phyloP scores from a whole-genome alignment of 1,140 invertebrate species.

The Oncopeltus fasciatus region DNA sequence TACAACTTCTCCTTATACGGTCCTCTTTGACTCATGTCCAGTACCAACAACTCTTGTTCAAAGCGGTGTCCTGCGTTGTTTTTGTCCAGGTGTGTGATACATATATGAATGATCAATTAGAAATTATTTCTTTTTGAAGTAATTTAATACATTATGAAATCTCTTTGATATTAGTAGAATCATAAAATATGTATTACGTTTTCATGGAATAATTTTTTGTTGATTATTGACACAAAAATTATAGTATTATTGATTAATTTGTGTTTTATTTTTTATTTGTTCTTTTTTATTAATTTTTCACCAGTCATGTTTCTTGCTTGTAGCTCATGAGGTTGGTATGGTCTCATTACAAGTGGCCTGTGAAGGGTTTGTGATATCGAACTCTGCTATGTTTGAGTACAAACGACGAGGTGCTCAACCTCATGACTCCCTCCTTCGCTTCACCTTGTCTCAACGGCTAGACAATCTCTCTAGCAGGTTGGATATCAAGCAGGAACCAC shows the following conservation, averaged over 20 bases:
- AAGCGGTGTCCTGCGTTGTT: slow-evolving; percentile 85
- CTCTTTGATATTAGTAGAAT: too few relatives aligned
- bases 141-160: too few relatives aligned
- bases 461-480: slow-evolving; percentile 69
- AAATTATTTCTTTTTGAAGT: too few relatives aligned
- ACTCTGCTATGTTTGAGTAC: slow-evolving; percentile 87
- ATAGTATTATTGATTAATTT: too few relatives aligned
- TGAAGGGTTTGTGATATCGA: slow-evolving; percentile 79
- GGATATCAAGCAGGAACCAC: slow-evolving; percentile 52
- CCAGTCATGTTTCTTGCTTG: slow-evolving; percentile 24
- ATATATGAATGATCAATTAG: too few relatives aligned
- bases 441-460: slow-evolving; percentile 63
- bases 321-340: slow-evolving; percentile 75
- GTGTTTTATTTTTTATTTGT: background rate
- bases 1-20: slow-evolving; percentile 67
- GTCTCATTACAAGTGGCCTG: slow-evolving; percentile 81
- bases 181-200: too few relatives aligned
- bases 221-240: too few relatives aligned
- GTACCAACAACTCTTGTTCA: slow-evolving; percentile 83
- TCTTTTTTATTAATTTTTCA: background rate
- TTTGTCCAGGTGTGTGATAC: slow-evolving; percentile 74
- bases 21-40: slow-evolving; percentile 81
- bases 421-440: slow-evolving; percentile 58
- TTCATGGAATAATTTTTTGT: too few relatives aligned
- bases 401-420: slow-evolving; percentile 39